Conservation (phyloP, 2,888 invertebrate genomes). For the Coelopa pilipes region DNA sequence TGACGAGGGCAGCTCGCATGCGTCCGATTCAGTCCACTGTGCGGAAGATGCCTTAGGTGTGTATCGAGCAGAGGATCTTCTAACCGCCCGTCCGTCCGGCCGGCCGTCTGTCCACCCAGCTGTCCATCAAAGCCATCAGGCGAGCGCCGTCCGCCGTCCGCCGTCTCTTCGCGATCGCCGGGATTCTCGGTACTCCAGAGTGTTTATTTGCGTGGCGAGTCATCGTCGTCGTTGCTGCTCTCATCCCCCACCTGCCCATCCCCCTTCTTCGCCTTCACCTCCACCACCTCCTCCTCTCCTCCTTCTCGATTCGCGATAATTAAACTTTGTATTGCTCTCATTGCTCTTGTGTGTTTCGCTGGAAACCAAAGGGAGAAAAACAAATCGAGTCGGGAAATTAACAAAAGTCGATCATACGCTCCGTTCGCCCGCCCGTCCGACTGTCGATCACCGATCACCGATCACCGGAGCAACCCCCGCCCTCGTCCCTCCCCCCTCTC, state of each 20-base stretch:
- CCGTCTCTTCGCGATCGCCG: constrained; percentile 13
- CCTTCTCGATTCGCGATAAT: constrained; percentile 29
- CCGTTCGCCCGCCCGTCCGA: too few species aligned
- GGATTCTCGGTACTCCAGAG: neutral
- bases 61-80: too few species aligned
- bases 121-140: too few species aligned
- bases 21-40: too few species aligned
- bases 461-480: neutral
- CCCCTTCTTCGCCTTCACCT: neutral
- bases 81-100: too few species aligned
- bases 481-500: neutral
- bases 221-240: constrained; percentile 11
- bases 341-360: neutral
- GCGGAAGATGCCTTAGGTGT: too few species aligned
- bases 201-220: constrained; percentile 21
- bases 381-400: neutral
- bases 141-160: neutral
- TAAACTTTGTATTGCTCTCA: constrained; percentile 32
- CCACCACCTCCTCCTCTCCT: neutral
- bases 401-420: constrained; percentile 14
- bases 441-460: neutral
- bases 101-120: too few species aligned
- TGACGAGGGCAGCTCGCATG: too few species aligned
- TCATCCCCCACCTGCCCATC: too few species aligned
- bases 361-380: neutral